phyloP scores from a whole-genome alignment of 92 coral and sea anemone species.

The Actinernus sp. region DNA sequence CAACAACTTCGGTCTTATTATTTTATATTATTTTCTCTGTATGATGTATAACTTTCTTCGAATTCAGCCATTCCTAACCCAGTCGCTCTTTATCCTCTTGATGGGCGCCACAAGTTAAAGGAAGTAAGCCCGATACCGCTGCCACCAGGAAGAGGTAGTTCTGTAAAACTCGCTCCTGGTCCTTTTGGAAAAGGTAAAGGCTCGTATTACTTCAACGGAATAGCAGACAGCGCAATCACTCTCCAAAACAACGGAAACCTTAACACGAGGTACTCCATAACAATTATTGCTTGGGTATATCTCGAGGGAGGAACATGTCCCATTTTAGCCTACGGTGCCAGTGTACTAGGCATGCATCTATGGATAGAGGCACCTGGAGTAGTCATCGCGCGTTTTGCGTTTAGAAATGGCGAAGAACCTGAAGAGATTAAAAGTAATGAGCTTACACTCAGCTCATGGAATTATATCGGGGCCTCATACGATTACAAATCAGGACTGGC shows the following conservation, averaged over 20 bases:
- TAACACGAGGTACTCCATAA: not conserved
- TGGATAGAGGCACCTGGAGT: not conserved
- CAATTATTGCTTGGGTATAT: slow-evolving; percentile 12
- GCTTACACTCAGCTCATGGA: slow-evolving; percentile 5
- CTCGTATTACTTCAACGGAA: slow-evolving; percentile 13
- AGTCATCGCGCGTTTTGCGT: slow-evolving; percentile 1
- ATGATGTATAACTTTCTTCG: too few species aligned
- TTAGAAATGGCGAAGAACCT: not conserved
- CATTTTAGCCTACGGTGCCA: slow-evolving; percentile 8
- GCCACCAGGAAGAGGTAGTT: not conserved
- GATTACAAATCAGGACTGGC: slow-evolving; percentile 6
- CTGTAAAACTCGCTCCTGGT: not conserved
- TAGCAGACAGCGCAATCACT: not conserved
- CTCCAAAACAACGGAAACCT: slow-evolving; percentile 4
- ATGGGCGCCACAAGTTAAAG: not conserved
- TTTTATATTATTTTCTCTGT: too few species aligned
- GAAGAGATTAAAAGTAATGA: not conserved
- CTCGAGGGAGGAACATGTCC: slow-evolving; percentile 2
- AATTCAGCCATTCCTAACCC: too few species aligned
- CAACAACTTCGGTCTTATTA: too few species aligned
- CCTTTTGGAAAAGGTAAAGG: slow-evolving; percentile 12
- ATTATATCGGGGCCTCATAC: slow-evolving; percentile 10
- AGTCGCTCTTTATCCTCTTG: too few species aligned
- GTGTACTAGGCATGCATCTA: slow-evolving; percentile 1
- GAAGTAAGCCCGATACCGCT: slow-evolving; percentile 18